Evolutionary conservation across 1,140 invertebrate species (phyloP).

Genomic region (Pachypeltis micranthus): DNA sequence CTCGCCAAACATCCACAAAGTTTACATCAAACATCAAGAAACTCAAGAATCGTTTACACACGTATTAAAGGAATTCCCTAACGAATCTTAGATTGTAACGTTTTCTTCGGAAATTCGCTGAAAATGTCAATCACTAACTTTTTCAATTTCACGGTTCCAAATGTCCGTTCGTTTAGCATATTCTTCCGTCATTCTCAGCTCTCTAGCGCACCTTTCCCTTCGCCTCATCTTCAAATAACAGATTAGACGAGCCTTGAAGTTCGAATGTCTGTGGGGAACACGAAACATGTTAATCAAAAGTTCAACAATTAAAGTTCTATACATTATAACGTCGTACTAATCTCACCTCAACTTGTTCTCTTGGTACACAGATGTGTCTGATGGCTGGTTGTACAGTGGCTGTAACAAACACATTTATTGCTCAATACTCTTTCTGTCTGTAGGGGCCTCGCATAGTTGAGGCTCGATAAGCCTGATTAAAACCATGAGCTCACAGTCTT

Average conservation of each 20-base stretch:
- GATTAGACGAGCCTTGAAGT: background rate
- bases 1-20: no score
- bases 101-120: no score
- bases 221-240: background rate
- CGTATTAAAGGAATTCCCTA: no score
- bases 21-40: no score
- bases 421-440: no score
- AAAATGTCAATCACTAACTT: no score
- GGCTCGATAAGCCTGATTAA: no score
- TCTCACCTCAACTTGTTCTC: slow-evolving; percentile 64
- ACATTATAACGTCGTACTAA: background rate
- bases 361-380: slow-evolving; percentile 81
- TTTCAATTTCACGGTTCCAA: background rate
- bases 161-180: background rate
- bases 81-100: no score
- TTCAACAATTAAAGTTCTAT: background rate
- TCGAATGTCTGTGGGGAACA: no score
- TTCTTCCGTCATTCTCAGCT: background rate
- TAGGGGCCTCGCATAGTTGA: no score
- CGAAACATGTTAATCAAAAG: background rate
- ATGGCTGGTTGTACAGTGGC: slow-evolving; percentile 92
- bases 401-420: slow-evolving; percentile 31
- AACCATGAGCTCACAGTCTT: no score
- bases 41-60: no score
- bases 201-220: background rate